Percentiles rank a stretch among this genome's conserved stretches.
These are phyloP conservation scores for Chinchilla lanigera DNA, from an alignment of 2,113 vertebrate genomes.

Conservation along the genomic window DNA sequence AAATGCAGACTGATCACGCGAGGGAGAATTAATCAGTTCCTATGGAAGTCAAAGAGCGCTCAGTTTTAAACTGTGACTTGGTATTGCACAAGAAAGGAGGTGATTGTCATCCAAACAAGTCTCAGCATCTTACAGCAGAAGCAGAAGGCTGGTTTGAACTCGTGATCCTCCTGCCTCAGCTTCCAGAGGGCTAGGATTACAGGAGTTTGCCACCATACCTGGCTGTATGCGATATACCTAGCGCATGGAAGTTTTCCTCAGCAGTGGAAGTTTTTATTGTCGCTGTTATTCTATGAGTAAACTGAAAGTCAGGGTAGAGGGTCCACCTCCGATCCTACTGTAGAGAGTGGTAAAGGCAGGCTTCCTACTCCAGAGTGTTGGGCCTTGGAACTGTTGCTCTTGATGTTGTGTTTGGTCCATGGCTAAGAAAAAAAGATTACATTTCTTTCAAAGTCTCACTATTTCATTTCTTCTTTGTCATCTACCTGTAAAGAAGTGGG, in stretches of 20 bases:
- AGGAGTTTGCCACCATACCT: neutral
- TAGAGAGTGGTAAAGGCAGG: neutral
- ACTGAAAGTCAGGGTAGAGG: neutral
- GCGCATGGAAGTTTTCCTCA: neutral
- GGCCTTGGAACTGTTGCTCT: neutral
- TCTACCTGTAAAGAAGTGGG: neutral
- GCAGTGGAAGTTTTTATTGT: neutral
- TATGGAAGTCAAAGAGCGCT: neutral
- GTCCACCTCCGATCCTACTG: neutral
- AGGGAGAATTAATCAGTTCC: neutral
- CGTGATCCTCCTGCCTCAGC: neutral
- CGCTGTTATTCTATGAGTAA: neutral
- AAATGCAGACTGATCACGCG: neutral
- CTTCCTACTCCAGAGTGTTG: neutral
- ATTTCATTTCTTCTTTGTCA: conserved; percentile 35
- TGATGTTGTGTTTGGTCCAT: neutral
- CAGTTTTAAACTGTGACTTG: neutral
- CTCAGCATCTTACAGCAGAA: neutral
- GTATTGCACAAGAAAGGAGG: neutral
- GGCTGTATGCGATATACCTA: neutral
- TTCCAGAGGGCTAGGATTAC: neutral
- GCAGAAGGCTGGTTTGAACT: neutral
- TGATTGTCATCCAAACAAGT: neutral
- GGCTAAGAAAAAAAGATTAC: neutral
- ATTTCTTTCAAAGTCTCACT: neutral